Evolutionary conservation across 1,140 invertebrate species (phyloP), one percentile per base, ranked within the genome.

Genomic region (Drosophila repletoides): DNA sequence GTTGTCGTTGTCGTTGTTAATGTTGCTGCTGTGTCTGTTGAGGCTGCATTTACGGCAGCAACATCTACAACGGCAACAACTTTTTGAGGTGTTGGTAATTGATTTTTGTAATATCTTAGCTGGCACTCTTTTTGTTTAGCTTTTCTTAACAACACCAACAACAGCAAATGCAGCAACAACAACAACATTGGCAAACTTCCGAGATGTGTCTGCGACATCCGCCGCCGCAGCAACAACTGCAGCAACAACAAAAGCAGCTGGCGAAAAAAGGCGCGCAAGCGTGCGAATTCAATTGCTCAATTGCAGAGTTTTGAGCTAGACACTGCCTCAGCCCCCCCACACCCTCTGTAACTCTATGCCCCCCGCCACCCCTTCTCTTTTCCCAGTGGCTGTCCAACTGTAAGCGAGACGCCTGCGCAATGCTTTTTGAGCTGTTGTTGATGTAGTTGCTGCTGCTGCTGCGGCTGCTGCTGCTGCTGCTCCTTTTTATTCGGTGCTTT

Each of bases 251-350:
- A 49, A 38, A 72, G 51, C 9, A 73, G 12, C 28, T 69, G 46
- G 69, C 41, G 33, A 74, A 81, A 79, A 71, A 83, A 84, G 80
- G 80, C 80, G 80, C 80, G 80, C 80, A 84, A 84, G 80, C 80
- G 80, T 86, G 80, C 80, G 80, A 84, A 87, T 86, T 86, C 80
- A 86, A 86, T 86, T 86, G 80, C 80, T 86, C 80, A 86, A 86
- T 86, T 83, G 79, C 60, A 64, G 69, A 70, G 49, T n/a, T n/a
- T 56, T 34, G 22, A 64, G 53, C 74, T 67, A 63, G 55, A 48
- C 48, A 43, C 31, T 26, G 24, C 22, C 14, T n/a, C 38, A 24
- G 7, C 31, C 15, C 7, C 19, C 24, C 19, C 17, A 12, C n/a
- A 12, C 21, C 14, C 9, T 28, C 7, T 5, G 5, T 36, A 17